Evolutionary conservation across 2,113 vertebrate genomes (phyloP), one percentile per base, ranked within the genome.

Genomic region (Caracal caracal): DNA sequence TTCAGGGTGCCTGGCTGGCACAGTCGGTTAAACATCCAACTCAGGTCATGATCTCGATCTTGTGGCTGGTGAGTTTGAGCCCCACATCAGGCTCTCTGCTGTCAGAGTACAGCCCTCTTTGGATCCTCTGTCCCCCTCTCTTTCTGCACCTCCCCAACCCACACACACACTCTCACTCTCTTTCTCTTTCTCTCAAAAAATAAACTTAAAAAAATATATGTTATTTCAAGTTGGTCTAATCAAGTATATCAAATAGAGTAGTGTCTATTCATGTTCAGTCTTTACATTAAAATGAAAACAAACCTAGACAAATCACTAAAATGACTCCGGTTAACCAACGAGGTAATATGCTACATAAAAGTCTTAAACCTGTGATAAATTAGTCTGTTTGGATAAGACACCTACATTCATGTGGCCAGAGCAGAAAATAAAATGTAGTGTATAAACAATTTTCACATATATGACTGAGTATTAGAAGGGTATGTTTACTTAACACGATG

Each of bases 241-340:
- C 28, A 91, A 49, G 17, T 11, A 84, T 35, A 85, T 49, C 76
- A 83, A 92, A 56, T 6, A 56, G 17, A 84, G 9, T 10, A 63
- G 13, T 49, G 10, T 79, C 10, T 81, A 40, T 59, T 63, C 26
- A 79, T 88, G 83, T 91, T 30, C 30, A 82, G 43, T 66, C 49
- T 93, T 86, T 89, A 73, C 96, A 30, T 88, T 53, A 89, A 94
- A 96, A 92, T 59, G 6, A 68, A 92, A 97, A 70, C 5, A 63
- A 87, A 4, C 17, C 37, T 82, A 76, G 10, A 87, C 33, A 37
- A 97, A 93, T 47, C 10, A 61, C 49, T 83, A 94, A 84, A 80
- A 78, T 89, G 3, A 70, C 20, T n/a, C 63, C 88, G 8, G 71
- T 73, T 15, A 91, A 90, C 59, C 63, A 84, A 79, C 5, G 43